Evolutionary conservation across 1,140 invertebrate species (phyloP).

Genomic region (Drosophila jambulina): DNA sequence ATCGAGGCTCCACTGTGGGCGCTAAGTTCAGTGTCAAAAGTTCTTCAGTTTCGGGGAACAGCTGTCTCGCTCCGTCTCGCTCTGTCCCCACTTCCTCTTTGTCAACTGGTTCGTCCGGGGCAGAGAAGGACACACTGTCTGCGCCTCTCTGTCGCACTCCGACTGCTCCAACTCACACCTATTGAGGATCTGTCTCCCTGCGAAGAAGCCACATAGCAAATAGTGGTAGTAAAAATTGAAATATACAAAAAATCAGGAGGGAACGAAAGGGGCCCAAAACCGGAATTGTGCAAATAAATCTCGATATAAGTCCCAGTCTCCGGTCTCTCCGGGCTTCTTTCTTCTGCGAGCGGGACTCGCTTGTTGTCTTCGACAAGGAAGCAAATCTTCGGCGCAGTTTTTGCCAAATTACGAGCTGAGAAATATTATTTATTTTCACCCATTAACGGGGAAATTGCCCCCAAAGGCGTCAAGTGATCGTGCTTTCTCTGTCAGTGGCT

Average conservation of each 20-base stretch:
- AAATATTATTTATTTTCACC: conserved; percentile 82
- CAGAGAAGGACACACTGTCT: conserved; percentile 22
- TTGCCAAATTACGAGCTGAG: conserved; percentile 63
- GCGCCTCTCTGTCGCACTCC: conserved; percentile 5
- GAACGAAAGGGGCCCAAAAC: conserved; percentile 62
- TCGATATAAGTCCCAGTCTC: conserved; percentile 60
- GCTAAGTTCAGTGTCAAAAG: conserved; percentile 71
- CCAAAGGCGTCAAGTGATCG: conserved; percentile 42
- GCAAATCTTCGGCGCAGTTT: conserved; percentile 61
- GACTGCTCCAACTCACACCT: conserved; percentile 26
- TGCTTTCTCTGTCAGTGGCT: conserved; percentile 10
- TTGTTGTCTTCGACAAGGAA: conserved; percentile 55
- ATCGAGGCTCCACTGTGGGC: conserved; percentile 54
- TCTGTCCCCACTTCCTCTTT: conserved; percentile 36
- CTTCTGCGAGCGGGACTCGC: conserved; percentile 15
- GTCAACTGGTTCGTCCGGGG: conserved; percentile 36
- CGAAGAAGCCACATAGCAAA: conserved; percentile 53
- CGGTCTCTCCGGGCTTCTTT: conserved; percentile 28
- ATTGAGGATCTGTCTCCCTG: conserved; percentile 47
- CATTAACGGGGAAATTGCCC: conserved; percentile 64
- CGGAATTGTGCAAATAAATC: conserved; percentile 84
- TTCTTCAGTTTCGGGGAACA: conserved; percentile 60
- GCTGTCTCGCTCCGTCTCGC: conserved; percentile 58
- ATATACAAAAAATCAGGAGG: conserved; percentile 56
- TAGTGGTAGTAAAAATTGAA: conserved; percentile 77